phyloP scores from a whole-genome alignment of 2,888 invertebrate genomes.

The Cryptocheilus praepositus region DNA sequence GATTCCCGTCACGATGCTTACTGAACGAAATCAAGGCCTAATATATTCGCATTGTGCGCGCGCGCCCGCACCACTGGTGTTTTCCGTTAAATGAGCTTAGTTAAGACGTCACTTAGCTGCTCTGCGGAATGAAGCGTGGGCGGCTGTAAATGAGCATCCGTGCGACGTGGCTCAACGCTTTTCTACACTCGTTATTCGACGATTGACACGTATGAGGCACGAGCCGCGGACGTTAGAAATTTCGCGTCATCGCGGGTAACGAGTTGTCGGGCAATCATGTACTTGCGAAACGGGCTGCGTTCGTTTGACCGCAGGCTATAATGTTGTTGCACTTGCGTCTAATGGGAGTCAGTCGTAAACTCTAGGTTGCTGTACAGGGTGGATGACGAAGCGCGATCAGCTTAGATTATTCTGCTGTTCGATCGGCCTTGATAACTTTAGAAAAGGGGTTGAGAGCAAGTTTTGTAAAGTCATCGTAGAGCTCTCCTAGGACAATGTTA shows the following conservation, averaged over 20 bases:
- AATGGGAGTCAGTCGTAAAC: too few species aligned
- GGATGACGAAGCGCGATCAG: too few species aligned
- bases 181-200: not conserved
- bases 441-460: too few species aligned
- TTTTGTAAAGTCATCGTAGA: too few species aligned
- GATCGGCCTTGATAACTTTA: too few species aligned
- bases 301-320: too few species aligned
- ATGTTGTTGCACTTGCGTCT: too few species aligned
- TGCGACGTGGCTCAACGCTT: not conserved
- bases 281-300: too few species aligned
- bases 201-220: not conserved
- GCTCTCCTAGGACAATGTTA: too few species aligned
- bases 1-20: constrained; percentile 1
- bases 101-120: not conserved
- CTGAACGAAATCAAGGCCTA: not conserved
- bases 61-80: not conserved
- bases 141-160: not conserved
- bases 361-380: too few species aligned
- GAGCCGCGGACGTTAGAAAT: not conserved
- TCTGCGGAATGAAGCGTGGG: constrained; percentile 2
- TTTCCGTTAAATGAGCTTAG: constrained; percentile 4
- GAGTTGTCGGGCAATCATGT: too few species aligned
- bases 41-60: constrained; percentile 2
- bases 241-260: not conserved
- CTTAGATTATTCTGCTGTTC: too few species aligned